Conservation (phyloP, 2,888 invertebrate genomes). For the Hipparchia semele region DNA sequence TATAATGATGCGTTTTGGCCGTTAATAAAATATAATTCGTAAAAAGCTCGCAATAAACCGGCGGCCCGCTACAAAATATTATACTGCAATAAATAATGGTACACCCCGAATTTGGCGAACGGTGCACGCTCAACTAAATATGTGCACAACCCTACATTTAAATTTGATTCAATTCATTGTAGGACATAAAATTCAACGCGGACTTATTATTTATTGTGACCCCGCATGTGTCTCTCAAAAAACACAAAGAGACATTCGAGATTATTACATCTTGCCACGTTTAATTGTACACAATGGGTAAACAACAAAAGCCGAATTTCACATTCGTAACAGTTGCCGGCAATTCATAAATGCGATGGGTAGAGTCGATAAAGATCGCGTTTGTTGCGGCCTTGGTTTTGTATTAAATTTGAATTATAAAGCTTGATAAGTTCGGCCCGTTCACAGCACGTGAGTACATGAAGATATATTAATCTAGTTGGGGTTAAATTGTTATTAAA, state of each 20-base stretch:
- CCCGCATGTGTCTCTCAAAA: constrained; percentile 77
- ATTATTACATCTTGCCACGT: constrained; percentile 80
- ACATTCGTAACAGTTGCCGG: constrained; percentile 76
- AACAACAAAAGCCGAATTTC: constrained; percentile 71
- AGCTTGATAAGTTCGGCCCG: constrained; percentile 61
- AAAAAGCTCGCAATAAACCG: constrained; percentile 72
- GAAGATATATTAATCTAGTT: constrained; percentile 82
- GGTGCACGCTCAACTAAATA: constrained; percentile 69
- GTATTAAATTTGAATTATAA: constrained; percentile 78
- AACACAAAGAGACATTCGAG: constrained; percentile 77
- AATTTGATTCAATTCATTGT: constrained; percentile 77
- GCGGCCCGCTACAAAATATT: constrained; percentile 76
- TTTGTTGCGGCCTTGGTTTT: constrained; percentile 72
- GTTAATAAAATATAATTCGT: constrained; percentile 77
- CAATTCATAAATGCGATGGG: constrained; percentile 49
- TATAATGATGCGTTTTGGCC: constrained; percentile 74
- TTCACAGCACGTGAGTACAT: constrained; percentile 68
- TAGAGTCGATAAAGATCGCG: constrained; percentile 53
- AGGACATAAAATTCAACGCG: constrained; percentile 59
- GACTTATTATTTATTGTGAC: constrained; percentile 72
- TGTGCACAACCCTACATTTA: constrained; percentile 75
- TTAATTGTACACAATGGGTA: constrained; percentile 80
- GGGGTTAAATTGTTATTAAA: constrained; percentile 83
- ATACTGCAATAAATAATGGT: constrained; percentile 80
- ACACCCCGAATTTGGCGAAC: constrained; percentile 78